These are phyloP conservation scores for Microtus californicus DNA, from an alignment of 2,797 vertebrate species.

Conservation along the genomic window DNA sequence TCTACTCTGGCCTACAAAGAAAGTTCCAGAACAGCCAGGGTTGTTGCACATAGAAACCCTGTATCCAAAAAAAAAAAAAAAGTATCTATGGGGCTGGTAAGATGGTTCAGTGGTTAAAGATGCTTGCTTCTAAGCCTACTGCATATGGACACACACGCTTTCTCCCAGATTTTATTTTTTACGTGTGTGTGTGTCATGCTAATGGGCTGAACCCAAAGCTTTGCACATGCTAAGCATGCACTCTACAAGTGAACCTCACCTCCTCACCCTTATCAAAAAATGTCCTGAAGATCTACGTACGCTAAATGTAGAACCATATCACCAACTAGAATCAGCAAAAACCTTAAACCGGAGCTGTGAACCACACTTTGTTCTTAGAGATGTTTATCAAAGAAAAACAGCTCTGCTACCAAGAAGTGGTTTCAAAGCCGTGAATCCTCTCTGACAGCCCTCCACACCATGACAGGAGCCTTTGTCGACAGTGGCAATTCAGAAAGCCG, in stretches of 20 bases:
- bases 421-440: slow-evolving; percentile 41
- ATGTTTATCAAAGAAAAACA: slow-evolving; percentile 49
- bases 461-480: background rate
- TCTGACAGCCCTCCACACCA: background rate
- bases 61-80: background rate
- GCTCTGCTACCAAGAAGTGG: background rate
- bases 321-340: slow-evolving; percentile 47
- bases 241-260: background rate
- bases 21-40: background rate
- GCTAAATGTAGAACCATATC: slow-evolving; percentile 14
- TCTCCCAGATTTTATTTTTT: background rate
- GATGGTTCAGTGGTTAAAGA: background rate
- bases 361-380: slow-evolving; percentile 34
- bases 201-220: background rate
- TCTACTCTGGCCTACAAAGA: background rate
- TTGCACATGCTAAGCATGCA: background rate
- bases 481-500: background rate
- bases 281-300: background rate
- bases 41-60: background rate
- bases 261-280: background rate
- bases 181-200: too few species aligned
- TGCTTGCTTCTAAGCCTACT: background rate
- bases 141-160: background rate
- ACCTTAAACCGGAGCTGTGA: background rate
- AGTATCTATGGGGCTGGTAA: background rate